Evolutionary conservation across 1,140 invertebrate genomes (phyloP), one percentile per base, ranked within the genome.

Genomic region (Pseudobourletiella spinata): DNA sequence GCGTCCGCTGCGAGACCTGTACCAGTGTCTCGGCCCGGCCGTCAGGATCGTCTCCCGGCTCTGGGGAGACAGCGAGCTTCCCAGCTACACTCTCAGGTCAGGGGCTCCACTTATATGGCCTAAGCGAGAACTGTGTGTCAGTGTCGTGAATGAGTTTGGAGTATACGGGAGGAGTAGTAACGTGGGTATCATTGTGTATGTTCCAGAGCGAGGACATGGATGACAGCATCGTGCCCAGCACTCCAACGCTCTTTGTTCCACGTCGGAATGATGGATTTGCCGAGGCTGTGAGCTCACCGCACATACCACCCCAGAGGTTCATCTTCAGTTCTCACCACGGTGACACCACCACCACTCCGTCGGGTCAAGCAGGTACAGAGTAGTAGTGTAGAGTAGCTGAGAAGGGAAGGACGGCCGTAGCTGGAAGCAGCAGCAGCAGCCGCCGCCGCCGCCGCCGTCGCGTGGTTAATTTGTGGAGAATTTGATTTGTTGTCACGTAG

Each of bases 211-310:
- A 67, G 20, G 65, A 61, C 24, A 85, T 83, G 3, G 90, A 91
- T 73, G 90, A 93, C 72, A 86, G 88, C 56, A 91, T 92, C 66
- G 90, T 95, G 15, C 91, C 91, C 3, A 90, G 88, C 57, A 94
- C 90, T 1, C 91, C 90, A 0, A 93, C 89, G 0, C 74, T 93
- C 1, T 89, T 87, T 72, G 84, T 89, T 28, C 88, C 89, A 3
- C 78, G 89, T 58, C 80, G 90, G 69, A 86, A 81, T 52, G 91
- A 95, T 75, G 90, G 88, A 32, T 94, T 93, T 75, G 88, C 90
- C 24, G 91, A 95, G 74, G 89, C 90, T 57, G 87, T 93, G 11
- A 93, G 89, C 74, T 95, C 91, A 0, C 90, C 91, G 20, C 86
- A 86, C 72, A 83, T 86, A 42, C 82, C 84, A 30, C 52, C 35